These are phyloP conservation scores for Caenorhabditis remanei DNA, from an alignment of 1,140 invertebrate genomes.

Conservation along the genomic window DNA sequence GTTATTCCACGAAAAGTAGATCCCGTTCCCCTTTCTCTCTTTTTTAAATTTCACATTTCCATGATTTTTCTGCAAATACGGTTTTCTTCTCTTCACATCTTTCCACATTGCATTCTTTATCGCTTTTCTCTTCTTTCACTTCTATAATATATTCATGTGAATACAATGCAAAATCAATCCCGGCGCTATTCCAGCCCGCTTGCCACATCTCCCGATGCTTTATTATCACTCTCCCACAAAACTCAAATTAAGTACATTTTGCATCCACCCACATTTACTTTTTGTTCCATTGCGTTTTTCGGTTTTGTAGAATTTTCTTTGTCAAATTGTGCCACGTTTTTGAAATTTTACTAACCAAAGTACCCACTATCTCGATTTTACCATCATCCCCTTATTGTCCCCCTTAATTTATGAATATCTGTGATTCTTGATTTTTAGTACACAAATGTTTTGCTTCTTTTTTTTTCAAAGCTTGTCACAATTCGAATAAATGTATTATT, in stretches of 20 bases:
- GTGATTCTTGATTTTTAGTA: conserved; percentile 30
- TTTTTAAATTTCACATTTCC: neutral
- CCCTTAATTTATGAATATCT: conserved; percentile 43
- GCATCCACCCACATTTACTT: neutral
- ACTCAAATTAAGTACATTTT: no score
- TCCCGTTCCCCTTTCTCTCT: conserved; percentile 24
- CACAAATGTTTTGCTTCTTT: neutral
- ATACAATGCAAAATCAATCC: no score
- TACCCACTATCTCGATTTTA: conserved; percentile 29
- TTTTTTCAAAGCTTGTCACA: neutral
- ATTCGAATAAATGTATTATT: no score
- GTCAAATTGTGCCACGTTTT: conserved; percentile 13
- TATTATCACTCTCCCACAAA: neutral
- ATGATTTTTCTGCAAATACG: conserved; percentile 26
- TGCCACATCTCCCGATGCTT: conserved; percentile 39
- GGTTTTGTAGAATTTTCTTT: neutral
- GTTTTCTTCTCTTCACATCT: neutral
- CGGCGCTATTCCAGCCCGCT: neutral
- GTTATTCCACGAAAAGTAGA: conserved; percentile 66
- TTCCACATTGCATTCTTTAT: conserved; percentile 2
- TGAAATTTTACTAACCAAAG: neutral
- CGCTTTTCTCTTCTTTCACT: neutral
- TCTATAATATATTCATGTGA: no score
- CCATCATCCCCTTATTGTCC: neutral
- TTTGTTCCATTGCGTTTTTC: neutral